These are phyloP conservation scores for Cercopithecus diana DNA, from an alignment of 2,797 vertebrate species.

Conservation along the genomic window DNA sequence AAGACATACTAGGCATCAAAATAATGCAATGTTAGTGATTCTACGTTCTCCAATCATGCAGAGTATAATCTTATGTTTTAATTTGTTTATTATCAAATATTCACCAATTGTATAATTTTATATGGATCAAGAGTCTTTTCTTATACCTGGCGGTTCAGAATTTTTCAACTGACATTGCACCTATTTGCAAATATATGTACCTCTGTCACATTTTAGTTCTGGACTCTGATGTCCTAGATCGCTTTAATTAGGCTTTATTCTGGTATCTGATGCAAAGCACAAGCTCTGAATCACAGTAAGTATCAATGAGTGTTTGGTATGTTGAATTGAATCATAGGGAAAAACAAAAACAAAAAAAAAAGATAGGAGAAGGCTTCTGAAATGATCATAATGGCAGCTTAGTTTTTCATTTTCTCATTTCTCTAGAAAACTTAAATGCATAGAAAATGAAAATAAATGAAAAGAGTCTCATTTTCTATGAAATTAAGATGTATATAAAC, in stretches of 20 bases:
- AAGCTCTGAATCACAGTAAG: neutral
- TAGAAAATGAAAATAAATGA: conserved; percentile 9
- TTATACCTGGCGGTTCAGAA: neutral
- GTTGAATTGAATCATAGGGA: neutral
- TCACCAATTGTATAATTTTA: neutral
- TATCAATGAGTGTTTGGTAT: neutral
- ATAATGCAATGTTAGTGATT: neutral
- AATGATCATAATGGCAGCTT: neutral
- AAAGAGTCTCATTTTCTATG: neutral
- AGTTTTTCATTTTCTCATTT: neutral
- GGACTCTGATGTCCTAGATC: neutral
- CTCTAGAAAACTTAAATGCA: neutral
- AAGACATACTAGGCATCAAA: neutral
- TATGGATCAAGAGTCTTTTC: neutral
- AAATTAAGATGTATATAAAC: neutral
- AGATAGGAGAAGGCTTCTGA: neutral
- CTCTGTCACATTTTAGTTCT: neutral
- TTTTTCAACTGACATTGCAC: neutral
- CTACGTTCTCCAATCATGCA: neutral
- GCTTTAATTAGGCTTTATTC: neutral
- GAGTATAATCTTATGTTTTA: neutral
- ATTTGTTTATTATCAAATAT: neutral
- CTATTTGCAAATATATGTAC: neutral
- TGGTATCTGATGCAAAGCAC: neutral
- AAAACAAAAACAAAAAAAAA: neutral